A percentile compares a stretch with the other conserved stretches of the same genome.
Conservation (phyloP, 1,140 invertebrate species). For the Zaprionus lachaisei region DNA sequence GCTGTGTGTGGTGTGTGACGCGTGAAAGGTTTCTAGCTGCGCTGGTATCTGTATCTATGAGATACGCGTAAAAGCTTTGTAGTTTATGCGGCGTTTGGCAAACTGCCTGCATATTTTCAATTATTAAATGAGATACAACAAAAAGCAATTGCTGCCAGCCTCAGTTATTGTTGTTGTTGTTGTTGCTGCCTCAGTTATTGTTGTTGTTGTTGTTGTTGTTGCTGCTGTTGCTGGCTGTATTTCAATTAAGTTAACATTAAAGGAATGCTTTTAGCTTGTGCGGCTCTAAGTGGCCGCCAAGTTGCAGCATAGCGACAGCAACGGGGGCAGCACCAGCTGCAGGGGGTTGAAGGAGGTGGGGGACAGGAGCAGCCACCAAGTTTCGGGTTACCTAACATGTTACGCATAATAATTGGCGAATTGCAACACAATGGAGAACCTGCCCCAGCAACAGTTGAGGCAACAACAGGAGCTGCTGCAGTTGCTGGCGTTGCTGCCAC, state of each 20-base stretch:
- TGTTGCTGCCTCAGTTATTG: background rate
- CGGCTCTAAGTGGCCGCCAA: conserved; percentile 52
- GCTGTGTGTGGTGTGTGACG: conserved; percentile 29
- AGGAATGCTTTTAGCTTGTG: conserved; percentile 74
- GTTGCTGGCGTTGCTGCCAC: background rate
- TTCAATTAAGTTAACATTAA: conserved; percentile 79
- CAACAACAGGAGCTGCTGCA: conserved; percentile 4
- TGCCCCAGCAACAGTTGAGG: conserved; percentile 16
- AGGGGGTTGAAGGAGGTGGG: background rate
- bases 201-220: conserved; percentile 19
- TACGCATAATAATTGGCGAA: conserved; percentile 76
- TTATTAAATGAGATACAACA: conserved; percentile 57
- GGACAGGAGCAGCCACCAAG: conserved; percentile 7
- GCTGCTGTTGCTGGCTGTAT: conserved; percentile 37
- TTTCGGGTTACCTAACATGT: conserved; percentile 68
- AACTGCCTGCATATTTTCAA: conserved; percentile 68
- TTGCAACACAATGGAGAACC: conserved; percentile 41
- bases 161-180: conserved; percentile 12
- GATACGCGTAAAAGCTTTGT: conserved; percentile 81
- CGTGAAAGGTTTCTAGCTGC: conserved; percentile 47
- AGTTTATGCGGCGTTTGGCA: conserved; percentile 74
- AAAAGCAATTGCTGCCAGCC: conserved; percentile 36
- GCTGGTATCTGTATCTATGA: conserved; percentile 59
- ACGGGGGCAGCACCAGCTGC: background rate
- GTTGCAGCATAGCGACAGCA: conserved; percentile 13